A percentile compares a stretch with the other conserved stretches of the same genome.
Conservation (phyloP, 2,797 vertebrate genomes). For the Crenichthys baileyi region DNA sequence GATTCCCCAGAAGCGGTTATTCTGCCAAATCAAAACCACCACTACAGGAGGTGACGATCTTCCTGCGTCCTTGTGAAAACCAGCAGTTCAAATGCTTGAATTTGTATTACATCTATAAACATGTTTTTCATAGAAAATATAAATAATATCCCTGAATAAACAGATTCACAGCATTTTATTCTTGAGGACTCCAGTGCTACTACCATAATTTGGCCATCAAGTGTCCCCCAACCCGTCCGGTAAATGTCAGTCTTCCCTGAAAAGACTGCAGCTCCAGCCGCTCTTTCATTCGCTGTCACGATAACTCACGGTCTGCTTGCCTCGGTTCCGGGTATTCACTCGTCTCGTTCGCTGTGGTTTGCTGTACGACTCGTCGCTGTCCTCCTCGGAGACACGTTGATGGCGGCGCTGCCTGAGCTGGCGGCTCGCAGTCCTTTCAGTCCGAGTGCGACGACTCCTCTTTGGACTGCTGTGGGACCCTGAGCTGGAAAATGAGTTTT, state of each 20-base stretch:
- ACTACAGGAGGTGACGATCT: slow-evolving; percentile 70
- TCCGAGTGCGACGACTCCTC: slow-evolving; percentile 53
- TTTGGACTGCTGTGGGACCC: slow-evolving; percentile 79
- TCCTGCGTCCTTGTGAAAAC: slow-evolving; percentile 80
- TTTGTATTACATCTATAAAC: slow-evolving; percentile 84
- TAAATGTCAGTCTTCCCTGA: slow-evolving; percentile 58
- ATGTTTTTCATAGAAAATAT: slow-evolving; percentile 92
- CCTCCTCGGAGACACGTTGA: slow-evolving; percentile 54
- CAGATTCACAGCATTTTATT: slow-evolving; percentile 88
- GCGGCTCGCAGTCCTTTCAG: slow-evolving; percentile 50
- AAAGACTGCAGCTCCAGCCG: slow-evolving; percentile 26
- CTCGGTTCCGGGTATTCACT: slow-evolving; percentile 81
- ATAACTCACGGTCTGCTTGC: slow-evolving; percentile 79
- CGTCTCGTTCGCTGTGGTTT: slow-evolving; percentile 53
- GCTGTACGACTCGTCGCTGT: slow-evolving; percentile 63
- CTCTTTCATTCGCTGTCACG: slow-evolving; percentile 82
- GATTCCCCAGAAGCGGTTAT: slow-evolving; percentile 70
- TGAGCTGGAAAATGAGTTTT: slow-evolving; percentile 74
- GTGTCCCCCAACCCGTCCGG: slow-evolving; percentile 76
- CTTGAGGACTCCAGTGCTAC: slow-evolving; percentile 85
- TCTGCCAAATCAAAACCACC: slow-evolving; percentile 78
- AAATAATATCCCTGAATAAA: slow-evolving; percentile 94
- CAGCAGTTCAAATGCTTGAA: slow-evolving; percentile 87
- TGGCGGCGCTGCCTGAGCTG: slow-evolving; percentile 49
- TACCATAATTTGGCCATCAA: slow-evolving; percentile 80